A percentile compares a stretch with the other conserved stretches of the same genome.
These are phyloP conservation scores for Epinephelus malabaricus DNA, from an alignment of 2,797 vertebrate genomes.

Conservation along the genomic window DNA sequence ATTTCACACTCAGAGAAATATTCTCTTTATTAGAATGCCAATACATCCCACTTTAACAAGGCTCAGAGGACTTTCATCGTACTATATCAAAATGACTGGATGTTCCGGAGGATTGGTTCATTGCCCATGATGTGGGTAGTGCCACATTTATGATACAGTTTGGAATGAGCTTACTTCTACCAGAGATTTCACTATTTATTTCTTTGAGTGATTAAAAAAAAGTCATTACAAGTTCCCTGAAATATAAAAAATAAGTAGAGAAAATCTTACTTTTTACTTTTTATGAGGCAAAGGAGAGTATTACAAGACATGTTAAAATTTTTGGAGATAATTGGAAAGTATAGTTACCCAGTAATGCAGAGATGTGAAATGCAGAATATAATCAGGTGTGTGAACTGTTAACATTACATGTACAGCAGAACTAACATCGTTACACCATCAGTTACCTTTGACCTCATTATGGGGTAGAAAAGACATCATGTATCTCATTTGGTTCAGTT, in stretches of 20 bases:
- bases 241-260: background rate
- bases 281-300: background rate
- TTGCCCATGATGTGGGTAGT: background rate
- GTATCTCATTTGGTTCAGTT: too few relatives aligned
- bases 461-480: too few relatives aligned
- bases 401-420: background rate
- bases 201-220: constrained; percentile 25
- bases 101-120: constrained; percentile 22
- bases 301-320: background rate
- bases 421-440: background rate
- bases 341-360: background rate
- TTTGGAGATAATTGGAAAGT: background rate
- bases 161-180: background rate
- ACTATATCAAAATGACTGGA: constrained; percentile 44
- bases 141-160: constrained; percentile 16
- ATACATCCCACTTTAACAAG: constrained; percentile 61
- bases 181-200: constrained; percentile 4
- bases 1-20: constrained; percentile 58
- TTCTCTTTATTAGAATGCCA: constrained; percentile 66
- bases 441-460: too few relatives aligned
- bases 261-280: background rate
- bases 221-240: background rate
- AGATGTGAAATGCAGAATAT: background rate
- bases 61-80: constrained; percentile 43
- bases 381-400: background rate